Base-by-base conservation (phyloP, 2,797 vertebrate genomes). In the Clarias fuscus region DNA sequence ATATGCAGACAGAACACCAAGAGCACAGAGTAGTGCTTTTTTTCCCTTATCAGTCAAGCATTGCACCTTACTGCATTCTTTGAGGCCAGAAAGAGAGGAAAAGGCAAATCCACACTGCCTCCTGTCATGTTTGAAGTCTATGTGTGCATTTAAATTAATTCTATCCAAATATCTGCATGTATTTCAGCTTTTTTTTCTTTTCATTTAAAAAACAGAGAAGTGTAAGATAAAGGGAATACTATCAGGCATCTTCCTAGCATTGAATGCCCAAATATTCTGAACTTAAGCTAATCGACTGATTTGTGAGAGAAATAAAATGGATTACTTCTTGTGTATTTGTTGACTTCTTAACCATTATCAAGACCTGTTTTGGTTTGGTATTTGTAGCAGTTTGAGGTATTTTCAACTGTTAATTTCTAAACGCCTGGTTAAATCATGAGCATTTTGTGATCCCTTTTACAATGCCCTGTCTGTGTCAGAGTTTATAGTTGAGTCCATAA, bases 401-500 rank as follows among this genome's bases (percentile, higher is more conserved):
- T 82, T 90, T 81, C 79, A 58, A 62, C 40, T 43, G 33, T 67
- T 67, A 17, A 61, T 80, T 86, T 84, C 64, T 86, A 85, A 83
- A 83, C 65, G 62, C 80, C 76, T 58, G 33, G 58, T 15, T 88
- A 85, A 86, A 82, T 81, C 37, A 40, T 72, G 17, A 30, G 64
- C 40, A 18, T 88, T 70, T 64, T 71, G 86, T 56, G 81, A 65
- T 68, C 67, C 70, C 33, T 58, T 82, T 84, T 85, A 86, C 80
- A 88, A 86, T 84, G 72, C 56, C n/a, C 62, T 37, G 82, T 87
- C 75, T 88, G 79, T 76, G 76, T 58, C 27, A 71, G 78, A 84
- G 75, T 87, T 90, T 88, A 83, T 89, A 85, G 61, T 81, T 86
- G 64, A 87, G 83, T 88, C 83, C 84, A 76, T 83, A 68, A 81